Conservation (phyloP, 2,888 invertebrate genomes). For the Drosophila kokeensis region DNA sequence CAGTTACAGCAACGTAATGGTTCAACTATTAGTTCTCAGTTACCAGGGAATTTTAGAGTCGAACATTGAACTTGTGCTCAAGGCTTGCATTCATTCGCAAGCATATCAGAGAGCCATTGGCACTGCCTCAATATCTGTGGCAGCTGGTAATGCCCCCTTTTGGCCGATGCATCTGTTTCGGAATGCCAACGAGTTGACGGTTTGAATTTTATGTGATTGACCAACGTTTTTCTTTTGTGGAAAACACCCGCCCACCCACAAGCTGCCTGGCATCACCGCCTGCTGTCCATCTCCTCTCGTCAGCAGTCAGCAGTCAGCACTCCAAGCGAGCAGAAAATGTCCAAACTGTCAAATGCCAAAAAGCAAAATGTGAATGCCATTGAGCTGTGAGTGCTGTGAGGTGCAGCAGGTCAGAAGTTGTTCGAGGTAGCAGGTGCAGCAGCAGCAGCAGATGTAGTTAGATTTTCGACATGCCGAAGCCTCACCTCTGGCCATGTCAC, state of each 20-base stretch:
- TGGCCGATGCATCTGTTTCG: conserved; percentile 42
- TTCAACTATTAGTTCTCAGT: neutral
- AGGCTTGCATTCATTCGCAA: conserved; percentile 30
- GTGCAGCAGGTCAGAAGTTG: conserved; percentile 4
- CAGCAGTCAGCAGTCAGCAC: conserved; percentile 51
- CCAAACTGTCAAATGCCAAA: conserved; percentile 79
- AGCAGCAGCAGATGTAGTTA: conserved; percentile 19
- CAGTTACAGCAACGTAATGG: neutral
- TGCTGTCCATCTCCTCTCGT: conserved; percentile 8
- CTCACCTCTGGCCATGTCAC: conserved; percentile 59
- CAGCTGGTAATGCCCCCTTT: neutral
- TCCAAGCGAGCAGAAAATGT: conserved; percentile 72
- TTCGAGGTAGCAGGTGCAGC: conserved; percentile 12
- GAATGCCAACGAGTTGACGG: conserved; percentile 65
- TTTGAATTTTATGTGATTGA: conserved; percentile 69
- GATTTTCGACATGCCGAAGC: conserved; percentile 43
- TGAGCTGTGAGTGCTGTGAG: conserved; percentile 30
- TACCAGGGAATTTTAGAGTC: conserved; percentile 2
- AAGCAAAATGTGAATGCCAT: conserved; percentile 71
- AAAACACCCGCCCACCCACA: neutral
- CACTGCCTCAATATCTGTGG: neutral
- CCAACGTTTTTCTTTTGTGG: conserved; percentile 54
- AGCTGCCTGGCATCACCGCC: neutral
- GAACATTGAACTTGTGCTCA: neutral
- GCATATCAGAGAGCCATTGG: conserved; percentile 23